These are phyloP conservation scores for Drosophila mauritiana DNA, from an alignment of 1,140 invertebrate species.

Conservation along the genomic window DNA sequence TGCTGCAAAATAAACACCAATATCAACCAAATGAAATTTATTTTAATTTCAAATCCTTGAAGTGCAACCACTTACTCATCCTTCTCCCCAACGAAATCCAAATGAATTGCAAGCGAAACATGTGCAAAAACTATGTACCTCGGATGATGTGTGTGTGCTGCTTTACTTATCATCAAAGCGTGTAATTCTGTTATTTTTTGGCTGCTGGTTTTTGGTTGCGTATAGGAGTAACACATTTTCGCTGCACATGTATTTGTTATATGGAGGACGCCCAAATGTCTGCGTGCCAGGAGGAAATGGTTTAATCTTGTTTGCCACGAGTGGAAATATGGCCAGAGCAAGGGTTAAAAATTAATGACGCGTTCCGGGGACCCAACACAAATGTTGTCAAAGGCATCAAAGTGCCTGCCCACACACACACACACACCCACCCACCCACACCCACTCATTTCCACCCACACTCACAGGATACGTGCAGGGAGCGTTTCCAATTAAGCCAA, in stretches of 20 bases:
- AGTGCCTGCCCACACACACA: constrained; percentile 35
- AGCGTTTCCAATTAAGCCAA: constrained; percentile 60
- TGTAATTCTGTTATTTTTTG: constrained; percentile 26
- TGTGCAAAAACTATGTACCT: constrained; percentile 38
- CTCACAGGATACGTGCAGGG: constrained; percentile 3
- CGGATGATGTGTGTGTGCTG: constrained; percentile 17
- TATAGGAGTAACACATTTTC: constrained; percentile 48
- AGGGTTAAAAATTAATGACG: constrained; percentile 74
- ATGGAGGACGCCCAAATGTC: constrained; percentile 10
- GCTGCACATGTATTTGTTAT: constrained; percentile 27
- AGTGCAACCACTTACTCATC: background rate
- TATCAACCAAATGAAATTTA: constrained; percentile 27
- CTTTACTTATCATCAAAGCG: constrained; percentile 45
- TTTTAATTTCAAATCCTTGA: constrained; percentile 43
- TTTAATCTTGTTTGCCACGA: constrained; percentile 45
- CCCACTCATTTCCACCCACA: constrained; percentile 2
- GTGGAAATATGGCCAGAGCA: constrained; percentile 35
- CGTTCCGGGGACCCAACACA: constrained; percentile 36
- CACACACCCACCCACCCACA: background rate
- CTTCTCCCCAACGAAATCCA: constrained; percentile 17
- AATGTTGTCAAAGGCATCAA: constrained; percentile 64
- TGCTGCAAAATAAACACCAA: constrained; percentile 23
- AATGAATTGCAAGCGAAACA: constrained; percentile 29
- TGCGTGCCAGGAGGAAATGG: constrained; percentile 22
- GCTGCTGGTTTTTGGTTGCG: constrained; percentile 7